These are phyloP conservation scores for Lutraria lutraria DNA, from an alignment of 2,888 invertebrate species.

Conservation along the genomic window DNA sequence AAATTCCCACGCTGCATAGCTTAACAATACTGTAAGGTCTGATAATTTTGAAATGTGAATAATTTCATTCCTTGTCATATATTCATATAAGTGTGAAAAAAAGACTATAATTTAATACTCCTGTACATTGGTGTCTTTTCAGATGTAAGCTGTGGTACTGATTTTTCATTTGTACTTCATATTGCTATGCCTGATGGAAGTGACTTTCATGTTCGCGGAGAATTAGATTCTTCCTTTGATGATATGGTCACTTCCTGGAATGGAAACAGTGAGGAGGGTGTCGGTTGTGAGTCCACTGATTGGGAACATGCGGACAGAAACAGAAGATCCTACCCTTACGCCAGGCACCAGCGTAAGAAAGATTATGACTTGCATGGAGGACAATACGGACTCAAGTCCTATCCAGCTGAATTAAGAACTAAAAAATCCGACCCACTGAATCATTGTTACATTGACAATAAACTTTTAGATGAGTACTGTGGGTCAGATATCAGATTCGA, in stretches of 20 bases:
- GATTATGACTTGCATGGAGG: constrained; percentile 6
- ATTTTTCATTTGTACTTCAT: background rate
- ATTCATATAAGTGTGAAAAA: too few relatives aligned
- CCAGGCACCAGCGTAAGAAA: background rate
- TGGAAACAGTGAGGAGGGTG: background rate
- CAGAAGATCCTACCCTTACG: background rate
- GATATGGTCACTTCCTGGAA: background rate
- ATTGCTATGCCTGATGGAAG: constrained; percentile 21
- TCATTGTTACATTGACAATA: background rate
- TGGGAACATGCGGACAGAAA: background rate
- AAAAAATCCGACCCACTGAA: background rate
- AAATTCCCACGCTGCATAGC: too few relatives aligned
- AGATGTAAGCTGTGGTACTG: background rate
- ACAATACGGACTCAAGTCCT: constrained; percentile 3
- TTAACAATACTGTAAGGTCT: too few relatives aligned
- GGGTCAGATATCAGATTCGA: background rate
- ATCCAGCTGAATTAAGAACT: background rate
- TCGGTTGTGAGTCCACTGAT: background rate
- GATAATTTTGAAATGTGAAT: too few relatives aligned
- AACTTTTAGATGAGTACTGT: background rate
- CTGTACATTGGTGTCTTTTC: background rate
- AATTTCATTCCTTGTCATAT: too few relatives aligned
- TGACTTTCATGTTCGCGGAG: background rate
- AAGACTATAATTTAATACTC: background rate
- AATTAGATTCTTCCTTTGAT: background rate